Base-by-base conservation (phyloP, 2,113 vertebrate genomes). In the Dasyurus viverrinus region DNA sequence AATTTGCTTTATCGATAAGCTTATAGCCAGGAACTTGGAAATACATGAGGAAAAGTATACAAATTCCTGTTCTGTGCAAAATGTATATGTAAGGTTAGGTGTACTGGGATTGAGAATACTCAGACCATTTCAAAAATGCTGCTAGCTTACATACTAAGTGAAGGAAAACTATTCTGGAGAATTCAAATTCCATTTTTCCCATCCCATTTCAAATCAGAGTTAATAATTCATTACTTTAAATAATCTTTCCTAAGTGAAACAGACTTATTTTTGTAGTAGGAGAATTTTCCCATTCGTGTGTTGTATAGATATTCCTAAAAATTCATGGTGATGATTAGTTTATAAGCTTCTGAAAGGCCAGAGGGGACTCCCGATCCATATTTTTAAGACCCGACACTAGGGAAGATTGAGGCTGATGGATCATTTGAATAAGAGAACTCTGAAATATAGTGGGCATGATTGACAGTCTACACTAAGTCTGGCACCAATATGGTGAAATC, bases 101-200 rank as follows among this genome's bases (percentile, higher is more conserved):
- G 25, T 90, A 25, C 90, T 95, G 93, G 57, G 94, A 95, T 94
- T 91, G 54, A 22, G n/a, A 9, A 10, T 54, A 92, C 19, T 60
- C 30, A 68, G 57, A 36, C 9, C 30, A 68, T 68, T 30, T 68
- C 11, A 36, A 68, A 36, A 68, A 68, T 1, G 30, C 30, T 68
- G 60, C 60, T 5, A 68, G 30, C 36, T 12, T 68, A 30, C 30
- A 68, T 68, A 16, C 1, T 68, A 11, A 68, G 60, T n/a, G 30
- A 68, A n/a, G 30, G 12, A 68, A 68, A 68, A 68, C 16, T 16
- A 16, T 27, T 36, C 4, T 36, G 11, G 12, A 68, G 11, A 12
- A 68, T 14, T 68, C 30, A 68, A 68, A 68, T 68, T 2, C 30
- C 12, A 68, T 68, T 68, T 68, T 68, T 68, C 12, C 14, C 50